phyloP scores from a whole-genome alignment of 2,113 vertebrate genomes.

The Bombycilla garrulus region DNA sequence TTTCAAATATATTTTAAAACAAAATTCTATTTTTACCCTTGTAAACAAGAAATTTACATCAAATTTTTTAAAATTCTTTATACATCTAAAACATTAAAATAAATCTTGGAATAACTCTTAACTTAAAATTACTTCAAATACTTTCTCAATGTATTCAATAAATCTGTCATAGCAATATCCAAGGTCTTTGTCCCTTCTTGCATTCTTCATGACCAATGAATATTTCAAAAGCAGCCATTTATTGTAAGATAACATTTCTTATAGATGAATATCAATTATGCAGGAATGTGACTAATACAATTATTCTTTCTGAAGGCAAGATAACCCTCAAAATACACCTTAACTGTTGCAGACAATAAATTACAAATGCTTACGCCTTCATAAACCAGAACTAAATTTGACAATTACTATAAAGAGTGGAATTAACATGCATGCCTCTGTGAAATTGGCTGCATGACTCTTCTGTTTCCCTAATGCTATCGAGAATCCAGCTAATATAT shows the following conservation, averaged over 20 bases:
- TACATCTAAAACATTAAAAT: not conserved
- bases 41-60: not conserved
- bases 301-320: conserved; percentile 38
- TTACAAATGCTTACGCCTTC: not conserved
- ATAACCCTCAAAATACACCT: conserved; percentile 33
- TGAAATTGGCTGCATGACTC: not conserved
- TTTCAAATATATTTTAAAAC: not conserved
- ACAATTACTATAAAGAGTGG: not conserved
- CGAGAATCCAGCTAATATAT: not conserved
- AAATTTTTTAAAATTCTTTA: not conserved
- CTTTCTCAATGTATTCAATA: not conserved
- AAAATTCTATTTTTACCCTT: not conserved
- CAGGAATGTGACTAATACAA: conserved; percentile 34
- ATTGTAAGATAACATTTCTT: not conserved
- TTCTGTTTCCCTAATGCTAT: not conserved
- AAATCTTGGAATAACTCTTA: not conserved
- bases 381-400: not conserved
- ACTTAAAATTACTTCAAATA: not conserved
- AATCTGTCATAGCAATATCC: not conserved
- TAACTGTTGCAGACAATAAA: conserved; percentile 4
- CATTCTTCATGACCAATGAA: not conserved
- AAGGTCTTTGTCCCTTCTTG: not conserved
- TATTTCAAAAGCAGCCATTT: conserved; percentile 1
- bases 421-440: not conserved
- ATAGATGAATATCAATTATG: conserved; percentile 40